phyloP scores from a whole-genome alignment of 2,113 vertebrate genomes.

The Microcebus murinus region DNA sequence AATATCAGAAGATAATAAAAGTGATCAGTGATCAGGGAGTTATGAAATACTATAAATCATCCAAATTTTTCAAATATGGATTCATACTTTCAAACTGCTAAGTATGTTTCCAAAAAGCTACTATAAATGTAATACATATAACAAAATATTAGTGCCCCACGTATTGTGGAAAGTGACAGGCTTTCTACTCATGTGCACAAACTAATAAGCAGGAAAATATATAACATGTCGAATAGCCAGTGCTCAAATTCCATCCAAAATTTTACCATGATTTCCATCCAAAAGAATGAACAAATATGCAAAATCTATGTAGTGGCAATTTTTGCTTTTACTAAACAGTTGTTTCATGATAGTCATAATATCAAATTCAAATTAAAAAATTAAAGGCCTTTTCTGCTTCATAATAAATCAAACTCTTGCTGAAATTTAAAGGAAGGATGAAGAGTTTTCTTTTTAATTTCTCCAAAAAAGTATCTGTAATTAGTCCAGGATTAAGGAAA shows the following conservation, averaged over 20 bases:
- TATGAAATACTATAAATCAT: neutral
- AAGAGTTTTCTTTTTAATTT: neutral
- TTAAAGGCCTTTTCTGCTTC: conserved; percentile 34
- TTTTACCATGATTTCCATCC: neutral
- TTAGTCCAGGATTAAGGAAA: neutral
- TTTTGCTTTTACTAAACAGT: conserved; percentile 28
- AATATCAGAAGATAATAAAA: conserved; percentile 38
- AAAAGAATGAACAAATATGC: neutral
- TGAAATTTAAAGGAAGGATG: conserved; percentile 29
- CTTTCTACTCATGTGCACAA: neutral
- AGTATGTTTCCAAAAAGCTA: conserved; percentile 19
- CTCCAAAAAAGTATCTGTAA: neutral
- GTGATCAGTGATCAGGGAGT: neutral
- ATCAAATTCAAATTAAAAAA: conserved; percentile 24
- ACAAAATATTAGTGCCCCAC: neutral
- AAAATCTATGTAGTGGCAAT: neutral
- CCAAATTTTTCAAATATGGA: conserved; percentile 8
- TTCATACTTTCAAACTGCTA: neutral
- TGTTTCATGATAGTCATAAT: neutral
- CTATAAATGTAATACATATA: neutral
- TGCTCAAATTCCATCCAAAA: neutral
- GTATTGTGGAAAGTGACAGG: neutral
- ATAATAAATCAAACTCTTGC: conserved; percentile 32
- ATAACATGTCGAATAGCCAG: neutral
- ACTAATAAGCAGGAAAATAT: neutral